Percentiles rank a stretch among this genome's conserved stretches.
phyloP scores from a whole-genome alignment of 2,888 invertebrate genomes.

The Camptogramma bilineatum region DNA sequence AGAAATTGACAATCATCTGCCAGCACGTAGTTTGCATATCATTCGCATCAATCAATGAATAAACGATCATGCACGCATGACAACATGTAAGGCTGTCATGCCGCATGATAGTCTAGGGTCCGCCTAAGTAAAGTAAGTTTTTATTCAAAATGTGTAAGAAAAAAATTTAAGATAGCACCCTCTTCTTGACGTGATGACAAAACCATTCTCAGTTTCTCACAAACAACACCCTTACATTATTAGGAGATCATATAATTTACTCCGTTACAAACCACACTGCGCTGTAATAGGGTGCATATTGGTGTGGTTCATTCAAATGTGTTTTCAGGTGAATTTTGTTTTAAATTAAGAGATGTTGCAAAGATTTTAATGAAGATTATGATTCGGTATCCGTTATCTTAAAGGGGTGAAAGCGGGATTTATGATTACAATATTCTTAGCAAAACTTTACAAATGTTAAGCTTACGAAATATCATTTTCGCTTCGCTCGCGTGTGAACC shows the following conservation, averaged over 20 bases:
- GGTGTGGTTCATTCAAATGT: conserved; percentile 33
- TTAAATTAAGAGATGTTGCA: conserved; percentile 54
- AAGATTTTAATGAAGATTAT: conserved; percentile 57
- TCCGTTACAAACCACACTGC: conserved; percentile 26
- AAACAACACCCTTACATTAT: conserved; percentile 69
- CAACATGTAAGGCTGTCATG: no score
- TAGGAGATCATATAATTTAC: conserved; percentile 49
- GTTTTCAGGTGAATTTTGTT: conserved; percentile 41
- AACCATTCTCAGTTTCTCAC: conserved; percentile 60
- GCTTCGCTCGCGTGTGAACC: no score
- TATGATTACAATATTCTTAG: conserved; percentile 3
- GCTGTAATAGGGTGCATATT: conserved; percentile 18
- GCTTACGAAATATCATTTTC: no score
- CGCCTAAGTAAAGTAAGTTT: no score
- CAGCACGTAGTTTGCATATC: no score
- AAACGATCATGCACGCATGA: no score
- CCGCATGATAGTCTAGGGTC: no score
- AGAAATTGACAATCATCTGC: no score
- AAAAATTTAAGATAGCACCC: no score
- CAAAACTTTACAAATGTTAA: conserved; percentile 1
- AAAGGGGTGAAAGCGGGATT: conserved; percentile 28
- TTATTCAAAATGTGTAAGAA: no score
- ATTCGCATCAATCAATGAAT: no score
- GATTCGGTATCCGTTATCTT: conserved; percentile 39
- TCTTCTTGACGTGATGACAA: conserved; percentile 2